These are phyloP conservation scores for Nycticorax nycticorax DNA, from an alignment of 2,113 vertebrate species.

Conservation along the genomic window DNA sequence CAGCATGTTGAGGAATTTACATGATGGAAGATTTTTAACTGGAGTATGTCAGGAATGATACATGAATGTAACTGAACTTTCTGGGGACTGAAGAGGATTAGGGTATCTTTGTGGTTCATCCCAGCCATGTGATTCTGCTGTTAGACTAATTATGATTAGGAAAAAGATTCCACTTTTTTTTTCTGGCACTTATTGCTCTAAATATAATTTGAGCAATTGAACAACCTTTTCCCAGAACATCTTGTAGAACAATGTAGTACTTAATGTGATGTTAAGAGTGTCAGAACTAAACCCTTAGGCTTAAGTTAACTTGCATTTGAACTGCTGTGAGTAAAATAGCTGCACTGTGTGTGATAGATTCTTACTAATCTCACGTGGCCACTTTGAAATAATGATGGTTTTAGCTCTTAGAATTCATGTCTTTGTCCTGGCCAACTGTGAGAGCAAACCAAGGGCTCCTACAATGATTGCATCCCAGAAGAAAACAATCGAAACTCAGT, in stretches of 20 bases:
- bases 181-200: not conserved
- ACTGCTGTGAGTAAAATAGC: not conserved
- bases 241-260: not conserved
- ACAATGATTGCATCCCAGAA: not conserved
- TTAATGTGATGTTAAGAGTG: not conserved
- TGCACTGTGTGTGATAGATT: not conserved
- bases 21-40: not conserved
- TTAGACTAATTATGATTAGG: not conserved
- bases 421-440: not conserved
- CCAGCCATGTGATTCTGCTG: not conserved
- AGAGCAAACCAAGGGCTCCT: not conserved
- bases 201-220: not conserved
- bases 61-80: not conserved
- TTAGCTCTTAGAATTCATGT: not conserved
- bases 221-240: not conserved
- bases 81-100: not conserved
- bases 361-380: not conserved
- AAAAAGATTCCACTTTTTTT: not conserved
- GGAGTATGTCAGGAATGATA: not conserved
- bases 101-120: not conserved
- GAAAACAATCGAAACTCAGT: not conserved
- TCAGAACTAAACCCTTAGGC: not conserved
- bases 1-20: not conserved
- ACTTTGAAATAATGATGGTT: not conserved
- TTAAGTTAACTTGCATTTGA: not conserved